These are phyloP conservation scores for Colletes collaris DNA, from an alignment of 2,888 invertebrate species.

Conservation along the genomic window DNA sequence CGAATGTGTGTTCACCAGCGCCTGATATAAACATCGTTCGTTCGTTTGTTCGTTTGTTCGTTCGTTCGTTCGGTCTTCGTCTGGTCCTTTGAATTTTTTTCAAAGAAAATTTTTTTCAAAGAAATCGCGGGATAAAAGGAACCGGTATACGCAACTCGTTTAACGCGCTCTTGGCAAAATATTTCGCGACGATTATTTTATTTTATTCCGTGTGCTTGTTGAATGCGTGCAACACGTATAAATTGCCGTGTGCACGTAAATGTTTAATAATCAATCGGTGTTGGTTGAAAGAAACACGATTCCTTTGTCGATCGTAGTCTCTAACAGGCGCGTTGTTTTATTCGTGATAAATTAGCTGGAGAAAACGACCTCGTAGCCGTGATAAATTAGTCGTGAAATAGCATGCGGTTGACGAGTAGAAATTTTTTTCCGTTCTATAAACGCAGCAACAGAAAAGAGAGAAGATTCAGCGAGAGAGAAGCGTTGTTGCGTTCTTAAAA, in stretches of 20 bases:
- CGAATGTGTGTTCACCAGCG: conserved; percentile 32
- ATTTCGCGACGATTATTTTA: conserved; percentile 11
- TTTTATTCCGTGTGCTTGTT: background rate
- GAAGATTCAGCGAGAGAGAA: background rate
- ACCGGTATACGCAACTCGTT: background rate
- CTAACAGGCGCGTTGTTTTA: background rate
- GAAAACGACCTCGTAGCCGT: background rate
- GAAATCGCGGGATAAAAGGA: background rate
- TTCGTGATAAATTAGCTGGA: background rate
- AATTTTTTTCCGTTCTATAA: conserved; percentile 7
- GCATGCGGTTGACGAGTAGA: background rate
- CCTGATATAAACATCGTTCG: conserved; percentile 47
- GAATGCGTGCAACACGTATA: conserved; percentile 8
- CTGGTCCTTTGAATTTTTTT: conserved; percentile 6
- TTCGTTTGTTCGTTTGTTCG: too few species aligned
- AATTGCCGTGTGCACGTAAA: conserved; percentile 3
- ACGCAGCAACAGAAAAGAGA: background rate
- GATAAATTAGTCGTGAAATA: conserved; percentile 18
- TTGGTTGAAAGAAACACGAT: conserved; percentile 19
- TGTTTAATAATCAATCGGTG: conserved; percentile 25
- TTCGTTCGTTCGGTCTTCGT: background rate
- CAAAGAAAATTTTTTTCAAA: conserved; percentile 1
- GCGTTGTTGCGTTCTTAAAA: conserved; percentile 2
- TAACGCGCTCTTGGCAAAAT: background rate
- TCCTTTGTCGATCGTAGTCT: conserved; percentile 5